A percentile compares a stretch with the other conserved stretches of the same genome.
These are phyloP conservation scores for Drosophila birchii DNA, from an alignment of 2,888 invertebrate species.

Conservation along the genomic window DNA sequence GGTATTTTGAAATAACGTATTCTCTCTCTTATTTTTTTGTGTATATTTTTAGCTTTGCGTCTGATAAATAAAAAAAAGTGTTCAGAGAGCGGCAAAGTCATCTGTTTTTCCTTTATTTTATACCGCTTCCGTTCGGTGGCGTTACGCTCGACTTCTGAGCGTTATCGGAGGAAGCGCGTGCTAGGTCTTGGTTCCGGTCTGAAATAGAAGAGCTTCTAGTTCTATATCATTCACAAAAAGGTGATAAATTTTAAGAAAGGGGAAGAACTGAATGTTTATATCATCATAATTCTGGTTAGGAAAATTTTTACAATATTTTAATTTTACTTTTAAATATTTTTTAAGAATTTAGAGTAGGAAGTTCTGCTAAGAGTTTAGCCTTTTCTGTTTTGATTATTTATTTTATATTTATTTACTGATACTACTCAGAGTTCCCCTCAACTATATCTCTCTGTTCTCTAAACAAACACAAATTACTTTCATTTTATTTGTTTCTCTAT, in stretches of 20 bases:
- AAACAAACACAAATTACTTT: not conserved
- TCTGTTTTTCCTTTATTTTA: not conserved
- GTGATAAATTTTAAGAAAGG: not conserved
- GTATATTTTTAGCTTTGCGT: slow-evolving; percentile 10
- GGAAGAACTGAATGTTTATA: not conserved
- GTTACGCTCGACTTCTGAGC: slow-evolving; percentile 7
- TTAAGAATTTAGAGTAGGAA: not conserved
- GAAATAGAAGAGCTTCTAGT: not conserved
- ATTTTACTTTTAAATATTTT: not conserved
- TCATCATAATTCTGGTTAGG: not conserved
- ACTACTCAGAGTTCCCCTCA: too few species aligned
- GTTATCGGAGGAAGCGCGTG: slow-evolving; percentile 4
- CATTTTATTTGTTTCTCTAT: slow-evolving; percentile 4
- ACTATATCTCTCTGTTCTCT: not conserved
- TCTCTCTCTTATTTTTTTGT: slow-evolving; percentile 4
- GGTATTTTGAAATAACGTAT: slow-evolving; percentile 14
- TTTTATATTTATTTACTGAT: not conserved
- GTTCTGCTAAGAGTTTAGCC: not conserved
- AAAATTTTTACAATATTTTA: not conserved
- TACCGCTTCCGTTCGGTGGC: slow-evolving; percentile 12
- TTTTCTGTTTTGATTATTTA: not conserved
- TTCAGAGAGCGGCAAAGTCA: slow-evolving; percentile 4
- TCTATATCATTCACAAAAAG: not conserved
- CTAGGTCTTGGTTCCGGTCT: slow-evolving; percentile 9
- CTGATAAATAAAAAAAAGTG: slow-evolving; percentile 11